Percentiles rank a stretch among this genome's conserved stretches.
Conservation (phyloP, 1,140 invertebrate genomes). For the Ericerus pela region DNA sequence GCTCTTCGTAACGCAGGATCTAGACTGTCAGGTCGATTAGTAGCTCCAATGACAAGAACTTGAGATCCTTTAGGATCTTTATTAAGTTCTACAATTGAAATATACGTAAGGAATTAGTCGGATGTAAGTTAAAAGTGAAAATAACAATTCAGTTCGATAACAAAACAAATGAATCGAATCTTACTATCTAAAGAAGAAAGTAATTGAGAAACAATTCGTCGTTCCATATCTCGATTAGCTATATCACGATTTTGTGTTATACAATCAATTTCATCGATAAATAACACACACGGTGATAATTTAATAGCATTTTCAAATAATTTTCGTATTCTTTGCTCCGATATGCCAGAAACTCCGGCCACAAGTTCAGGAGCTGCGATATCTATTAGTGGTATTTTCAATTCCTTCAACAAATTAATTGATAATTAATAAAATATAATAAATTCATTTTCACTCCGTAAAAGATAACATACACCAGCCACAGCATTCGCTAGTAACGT, state of each 20-base stretch:
- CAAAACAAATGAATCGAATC: conserved; percentile 8
- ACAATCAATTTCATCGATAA: conserved; percentile 88
- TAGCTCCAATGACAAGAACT: conserved; percentile 85
- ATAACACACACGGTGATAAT: conserved; percentile 68
- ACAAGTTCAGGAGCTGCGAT: conserved; percentile 82
- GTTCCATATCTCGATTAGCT: conserved; percentile 87
- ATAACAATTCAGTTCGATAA: neutral
- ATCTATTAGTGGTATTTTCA: conserved; percentile 61
- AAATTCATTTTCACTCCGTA: neutral
- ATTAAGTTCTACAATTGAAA: neutral
- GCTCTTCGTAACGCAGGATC: conserved; percentile 84
- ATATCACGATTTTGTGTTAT: conserved; percentile 72
- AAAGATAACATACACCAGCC: conserved; percentile 58
- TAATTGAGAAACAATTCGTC: conserved; percentile 83
- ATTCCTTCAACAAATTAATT: conserved; percentile 33
- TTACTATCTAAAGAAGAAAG: conserved; percentile 71
- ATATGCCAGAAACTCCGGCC: conserved; percentile 89
- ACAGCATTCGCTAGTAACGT: conserved; percentile 81
- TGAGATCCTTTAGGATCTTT: conserved; percentile 43
- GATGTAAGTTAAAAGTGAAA: neutral
- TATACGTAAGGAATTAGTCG: neutral
- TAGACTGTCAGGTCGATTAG: conserved; percentile 80
- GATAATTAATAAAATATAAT: conserved; percentile 14
- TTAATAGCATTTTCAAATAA: conserved; percentile 70
- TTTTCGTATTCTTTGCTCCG: conserved; percentile 79